Conservation (phyloP, 2,888 invertebrate genomes). For the Acrobasis suavella region DNA sequence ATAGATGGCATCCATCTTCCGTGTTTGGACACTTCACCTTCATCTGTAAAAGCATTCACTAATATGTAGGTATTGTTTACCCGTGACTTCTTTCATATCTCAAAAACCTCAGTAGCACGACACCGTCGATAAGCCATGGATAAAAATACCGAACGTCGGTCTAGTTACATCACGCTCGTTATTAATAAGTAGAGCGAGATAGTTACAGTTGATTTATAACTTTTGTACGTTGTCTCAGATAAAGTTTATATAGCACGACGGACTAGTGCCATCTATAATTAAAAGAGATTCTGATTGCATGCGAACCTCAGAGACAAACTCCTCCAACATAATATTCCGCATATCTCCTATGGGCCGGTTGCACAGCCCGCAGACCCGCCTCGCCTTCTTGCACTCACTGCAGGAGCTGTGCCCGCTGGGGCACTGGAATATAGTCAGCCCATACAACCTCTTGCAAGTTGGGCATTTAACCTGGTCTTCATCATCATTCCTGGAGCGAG, state of each 20-base stretch:
- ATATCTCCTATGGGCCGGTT: conserved; percentile 40
- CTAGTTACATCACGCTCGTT: too few species aligned
- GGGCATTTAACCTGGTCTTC: conserved; percentile 44
- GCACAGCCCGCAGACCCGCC: conserved; percentile 47
- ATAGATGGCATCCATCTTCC: conserved; percentile 51
- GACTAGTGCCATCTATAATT: too few species aligned
- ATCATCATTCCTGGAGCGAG: conserved; percentile 13
- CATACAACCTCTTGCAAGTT: conserved; percentile 47
- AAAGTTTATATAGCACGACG: too few species aligned
- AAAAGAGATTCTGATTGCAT: background rate
- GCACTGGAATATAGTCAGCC: conserved; percentile 54
- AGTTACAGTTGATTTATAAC: too few species aligned
- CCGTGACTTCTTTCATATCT: background rate
- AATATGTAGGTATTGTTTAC: background rate
- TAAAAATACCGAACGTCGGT: too few species aligned
- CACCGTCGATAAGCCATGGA: too few species aligned
- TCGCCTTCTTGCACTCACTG: conserved; percentile 38
- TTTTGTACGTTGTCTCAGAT: too few species aligned
- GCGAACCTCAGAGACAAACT: conserved; percentile 42
- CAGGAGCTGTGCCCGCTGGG: conserved; percentile 54
- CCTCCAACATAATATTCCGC: conserved; percentile 56
- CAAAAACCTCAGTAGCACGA: too few species aligned
- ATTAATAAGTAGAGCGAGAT: too few species aligned
- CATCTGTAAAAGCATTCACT: conserved; percentile 36
- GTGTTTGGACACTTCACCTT: conserved; percentile 47